These are phyloP conservation scores for Myotis vivesi DNA, from an alignment of 2,797 vertebrate genomes.

Conservation along the genomic window DNA sequence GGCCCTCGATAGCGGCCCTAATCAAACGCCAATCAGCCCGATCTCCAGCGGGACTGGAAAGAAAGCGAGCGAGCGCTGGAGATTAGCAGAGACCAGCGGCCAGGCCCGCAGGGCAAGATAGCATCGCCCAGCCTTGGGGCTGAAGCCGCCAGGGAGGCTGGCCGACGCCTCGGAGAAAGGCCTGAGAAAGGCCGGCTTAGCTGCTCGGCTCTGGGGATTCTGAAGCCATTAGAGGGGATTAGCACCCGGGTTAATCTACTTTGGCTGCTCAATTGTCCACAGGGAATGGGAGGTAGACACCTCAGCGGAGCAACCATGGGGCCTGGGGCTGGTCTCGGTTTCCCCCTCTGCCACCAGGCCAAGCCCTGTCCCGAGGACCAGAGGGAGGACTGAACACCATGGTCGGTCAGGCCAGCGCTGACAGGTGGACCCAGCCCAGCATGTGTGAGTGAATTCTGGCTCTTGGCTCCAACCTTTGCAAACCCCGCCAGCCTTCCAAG, in stretches of 20 bases:
- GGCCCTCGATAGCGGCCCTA: constrained; percentile 89
- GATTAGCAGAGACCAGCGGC: constrained; percentile 60
- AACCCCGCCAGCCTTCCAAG: neutral
- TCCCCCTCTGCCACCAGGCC: neutral
- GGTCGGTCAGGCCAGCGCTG: no score
- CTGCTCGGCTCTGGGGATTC: constrained; percentile 87
- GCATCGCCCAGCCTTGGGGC: constrained; percentile 12
- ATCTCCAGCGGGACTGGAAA: constrained; percentile 87
- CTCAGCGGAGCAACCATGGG: neutral
- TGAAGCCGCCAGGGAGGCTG: constrained; percentile 39
- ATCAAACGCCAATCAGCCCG: constrained; percentile 91
- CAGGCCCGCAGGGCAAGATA: constrained; percentile 42
- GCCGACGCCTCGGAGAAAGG: constrained; percentile 62
- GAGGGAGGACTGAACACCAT: neutral
- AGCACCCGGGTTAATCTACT: constrained; percentile 89
- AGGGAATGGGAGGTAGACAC: constrained; percentile 81
- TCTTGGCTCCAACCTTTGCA: neutral
- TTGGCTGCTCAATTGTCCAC: constrained; percentile 86
- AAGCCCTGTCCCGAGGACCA: neutral
- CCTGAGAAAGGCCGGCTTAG: constrained; percentile 82
- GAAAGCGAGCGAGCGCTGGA: constrained; percentile 71
- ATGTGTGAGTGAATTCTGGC: neutral
- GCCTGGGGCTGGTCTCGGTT: neutral
- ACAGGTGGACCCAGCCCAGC: neutral
- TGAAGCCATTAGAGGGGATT: constrained; percentile 93